These are phyloP conservation scores for Ectobius pallidus DNA, from an alignment of 2,888 invertebrate genomes.

Conservation along the genomic window DNA sequence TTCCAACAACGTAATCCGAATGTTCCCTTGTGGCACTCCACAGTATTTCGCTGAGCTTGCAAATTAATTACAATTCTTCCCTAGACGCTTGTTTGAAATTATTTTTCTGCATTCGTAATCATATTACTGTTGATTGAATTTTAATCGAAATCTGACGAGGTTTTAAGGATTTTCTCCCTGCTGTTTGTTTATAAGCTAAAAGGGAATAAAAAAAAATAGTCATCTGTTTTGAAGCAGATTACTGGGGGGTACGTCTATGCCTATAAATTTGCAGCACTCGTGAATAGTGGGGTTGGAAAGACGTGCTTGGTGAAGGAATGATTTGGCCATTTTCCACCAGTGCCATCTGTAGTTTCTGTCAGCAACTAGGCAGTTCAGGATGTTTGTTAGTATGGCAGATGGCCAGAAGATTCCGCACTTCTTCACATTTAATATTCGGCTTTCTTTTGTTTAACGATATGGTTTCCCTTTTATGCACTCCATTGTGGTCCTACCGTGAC, in stretches of 20 bases:
- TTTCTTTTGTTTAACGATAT: too few species aligned
- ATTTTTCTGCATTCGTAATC: too few species aligned
- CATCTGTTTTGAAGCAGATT: conserved; percentile 10
- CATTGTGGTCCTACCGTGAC: too few species aligned
- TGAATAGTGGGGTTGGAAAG: neutral
- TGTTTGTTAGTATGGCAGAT: conserved; percentile 13
- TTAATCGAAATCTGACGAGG: conserved; percentile 19
- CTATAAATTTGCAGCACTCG: neutral
- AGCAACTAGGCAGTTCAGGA: conserved; percentile 14
- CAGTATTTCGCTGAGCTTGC: too few species aligned
- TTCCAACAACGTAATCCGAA: too few species aligned
- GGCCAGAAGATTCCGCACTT: conserved; percentile 3
- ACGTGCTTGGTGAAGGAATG: neutral
- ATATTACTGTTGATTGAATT: conserved; percentile 23
- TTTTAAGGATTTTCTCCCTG: conserved; percentile 6
- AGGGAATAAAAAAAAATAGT: neutral
- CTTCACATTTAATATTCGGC: too few species aligned
- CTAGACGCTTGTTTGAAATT: too few species aligned
- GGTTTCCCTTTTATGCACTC: too few species aligned
- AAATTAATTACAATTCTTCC: too few species aligned
- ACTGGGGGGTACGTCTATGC: neutral
- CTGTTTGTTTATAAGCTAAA: neutral
- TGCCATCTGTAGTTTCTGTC: conserved; percentile 25
- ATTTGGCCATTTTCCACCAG: conserved; percentile 22
- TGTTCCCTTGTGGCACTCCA: too few species aligned